Evolutionary conservation across 2,888 invertebrate species (phyloP).

Genomic region (Meandrusa payeni): DNA sequence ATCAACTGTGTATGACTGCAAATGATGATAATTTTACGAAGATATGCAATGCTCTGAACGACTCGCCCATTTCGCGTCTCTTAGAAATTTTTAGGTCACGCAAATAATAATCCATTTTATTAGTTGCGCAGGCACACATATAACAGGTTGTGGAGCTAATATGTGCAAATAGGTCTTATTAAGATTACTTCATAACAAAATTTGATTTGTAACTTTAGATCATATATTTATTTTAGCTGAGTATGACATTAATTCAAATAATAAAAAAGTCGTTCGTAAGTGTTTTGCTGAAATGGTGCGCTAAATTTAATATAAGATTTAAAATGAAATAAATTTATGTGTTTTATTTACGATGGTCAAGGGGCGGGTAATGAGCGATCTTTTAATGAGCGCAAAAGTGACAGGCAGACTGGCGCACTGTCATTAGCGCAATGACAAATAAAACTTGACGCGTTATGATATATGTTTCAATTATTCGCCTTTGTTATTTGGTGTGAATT

Average conservation of each 20-base stretch:
- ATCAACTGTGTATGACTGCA: no score
- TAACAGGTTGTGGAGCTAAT: no score
- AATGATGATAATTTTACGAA: neutral
- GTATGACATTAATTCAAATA: no score
- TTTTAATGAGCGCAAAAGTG: slow-evolving; percentile 15
- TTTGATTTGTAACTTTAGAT: no score
- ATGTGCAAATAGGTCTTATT: no score
- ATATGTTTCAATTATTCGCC: slow-evolving; percentile 20
- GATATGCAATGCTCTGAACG: neutral
- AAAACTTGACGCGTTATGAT: slow-evolving; percentile 22
- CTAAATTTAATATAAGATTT: neutral
- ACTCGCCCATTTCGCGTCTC: no score
- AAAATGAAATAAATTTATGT: neutral
- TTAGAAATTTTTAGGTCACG: neutral
- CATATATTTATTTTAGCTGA: no score
- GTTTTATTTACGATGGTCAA: slow-evolving; percentile 16
- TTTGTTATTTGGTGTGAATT: slow-evolving; percentile 18
- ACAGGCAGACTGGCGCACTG: slow-evolving; percentile 19
- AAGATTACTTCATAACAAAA: no score
- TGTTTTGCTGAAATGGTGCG: no score
- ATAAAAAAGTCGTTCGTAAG: no score
- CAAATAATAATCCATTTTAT: no score
- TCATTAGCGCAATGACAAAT: slow-evolving; percentile 16
- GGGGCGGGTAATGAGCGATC: slow-evolving; percentile 9
- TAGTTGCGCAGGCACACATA: no score